Conservation (phyloP, 2,888 invertebrate genomes). For the Leucophora obtusa region DNA sequence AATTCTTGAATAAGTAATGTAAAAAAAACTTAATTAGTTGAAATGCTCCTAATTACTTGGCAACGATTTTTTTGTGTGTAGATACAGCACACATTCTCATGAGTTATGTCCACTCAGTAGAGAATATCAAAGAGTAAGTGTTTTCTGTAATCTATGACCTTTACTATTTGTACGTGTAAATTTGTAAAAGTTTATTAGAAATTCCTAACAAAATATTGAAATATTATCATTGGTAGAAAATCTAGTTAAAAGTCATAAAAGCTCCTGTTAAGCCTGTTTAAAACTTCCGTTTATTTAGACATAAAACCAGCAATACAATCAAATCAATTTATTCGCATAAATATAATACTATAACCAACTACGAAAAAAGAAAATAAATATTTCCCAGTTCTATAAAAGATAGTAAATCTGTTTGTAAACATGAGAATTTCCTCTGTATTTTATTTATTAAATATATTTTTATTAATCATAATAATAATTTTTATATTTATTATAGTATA, state of each 20-base stretch:
- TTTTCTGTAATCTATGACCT: too few relatives aligned
- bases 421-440: conserved; percentile 11
- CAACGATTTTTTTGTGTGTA: too few relatives aligned
- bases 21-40: too few relatives aligned
- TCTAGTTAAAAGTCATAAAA: conserved; percentile 44
- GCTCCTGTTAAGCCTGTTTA: conserved; percentile 57
- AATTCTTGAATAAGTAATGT: too few relatives aligned
- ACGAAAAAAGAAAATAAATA: neutral
- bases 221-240: conserved; percentile 51
- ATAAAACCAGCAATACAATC: conserved; percentile 57
- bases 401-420: neutral
- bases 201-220: conserved; percentile 1
- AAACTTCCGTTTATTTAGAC: conserved; percentile 61
- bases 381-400: neutral
- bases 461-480: conserved; percentile 49
- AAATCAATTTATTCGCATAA: conserved; percentile 58
- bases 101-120: too few relatives aligned
- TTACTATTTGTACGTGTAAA: too few relatives aligned
- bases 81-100: too few relatives aligned
- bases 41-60: too few relatives aligned
- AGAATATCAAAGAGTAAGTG: too few relatives aligned
- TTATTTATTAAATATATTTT: conserved; percentile 18
- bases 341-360: conserved; percentile 20
- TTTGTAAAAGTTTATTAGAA: too few relatives aligned
- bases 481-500: conserved; percentile 34